Evolutionary conservation across 2,888 invertebrate genomes (phyloP), one percentile per base, ranked within the genome.

Genomic region (Amphipyra tragopoginis): DNA sequence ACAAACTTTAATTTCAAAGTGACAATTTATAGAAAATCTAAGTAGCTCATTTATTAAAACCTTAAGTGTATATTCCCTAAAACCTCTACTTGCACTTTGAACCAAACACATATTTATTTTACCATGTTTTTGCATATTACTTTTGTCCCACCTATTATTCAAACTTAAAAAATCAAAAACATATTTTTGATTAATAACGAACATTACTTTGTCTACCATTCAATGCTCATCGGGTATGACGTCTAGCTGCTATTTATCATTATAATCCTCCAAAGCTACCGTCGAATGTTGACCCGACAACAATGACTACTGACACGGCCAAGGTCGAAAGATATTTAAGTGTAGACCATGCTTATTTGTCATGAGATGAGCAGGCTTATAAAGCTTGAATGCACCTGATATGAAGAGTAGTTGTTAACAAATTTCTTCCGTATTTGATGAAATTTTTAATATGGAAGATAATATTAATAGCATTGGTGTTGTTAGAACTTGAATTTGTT

Each of bases 201-300:
- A 50, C 77, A 75, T 77, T 75, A 77, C 49, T 74, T 60, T 21
- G 57, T 64, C 49, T 70, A 72, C 59, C 61, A 57, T 63, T 55
- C 43, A 75, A 55, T 52, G 50, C 61, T 61, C 56, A 65, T 65
- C 40, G 61, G 29, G 21, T 47, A 43, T 65, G 65, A 75, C 71
- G 65, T 69, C 55, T 63, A 63, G 62, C 50, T 29, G 43, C 44
- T 50, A 75, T 75, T 75, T 63, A 65, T 75, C 60, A 75, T 70
- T 60, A 45, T 77, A 77, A 75, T 74, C 78, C 70, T 44, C 62
- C 60, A 50, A 77, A 77, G 78, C 75, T 77, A 69, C 75, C 65
- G 75, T 65, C 59, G 70, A 61, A 57, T 72, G 65, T 75, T 70
- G 77, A 77, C 70, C 75, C 60, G 57, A 49, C 60, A 74, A 74